Base-by-base conservation (phyloP, 2,888 invertebrate species). In the Eumacrocentrus americanus region DNA sequence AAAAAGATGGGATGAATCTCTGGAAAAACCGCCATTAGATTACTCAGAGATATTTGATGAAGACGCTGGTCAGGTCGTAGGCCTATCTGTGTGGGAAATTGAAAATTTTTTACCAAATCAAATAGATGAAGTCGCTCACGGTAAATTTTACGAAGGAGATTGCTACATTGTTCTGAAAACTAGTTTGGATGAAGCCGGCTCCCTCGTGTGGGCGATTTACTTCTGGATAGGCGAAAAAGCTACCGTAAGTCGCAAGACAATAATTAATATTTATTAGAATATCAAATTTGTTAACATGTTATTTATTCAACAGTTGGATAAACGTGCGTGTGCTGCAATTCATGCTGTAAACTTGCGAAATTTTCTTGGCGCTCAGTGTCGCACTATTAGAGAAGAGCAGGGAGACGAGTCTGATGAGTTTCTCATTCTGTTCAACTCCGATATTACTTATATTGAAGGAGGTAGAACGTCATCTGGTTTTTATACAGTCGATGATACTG, bases 151-250 rank as follows among this genome's bases (percentile, higher is more conserved):
- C 78, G 97, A 98, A 82, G 98, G 94, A 3, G 99, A 99, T 81
- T 98, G 98, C 81, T 99, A 99, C 81, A 98, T 99, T 70, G 87
- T 99, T 46, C 82, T 98, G 59, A 94, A 95, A 82, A 98, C 98
- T 0, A 85, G 84, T 37, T 81, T 91, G 37, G 95, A 95, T 76
- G 93, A 94, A 53, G 87, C 89, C 71, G 91, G 93, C 9, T 91
- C 91, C 58, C 82, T 98, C 4, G 86, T 88, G 57, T 98, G 98
- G 95, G 91, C 95, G 72, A 99, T 99, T 74, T 99, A 91, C 83
- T 99, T 98, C 82, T 99, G 98, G 99, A 99, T 99, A 73, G 99
- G 99, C 29, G 92, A 91, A 63, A 91, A 94, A 75, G 93, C 97
- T 2, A 91, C 97, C 9, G 92, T 97, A 83, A 86, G 84, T 81